Evolutionary conservation across 2,888 invertebrate genomes (phyloP).

Genomic region (Pecten maximus): DNA sequence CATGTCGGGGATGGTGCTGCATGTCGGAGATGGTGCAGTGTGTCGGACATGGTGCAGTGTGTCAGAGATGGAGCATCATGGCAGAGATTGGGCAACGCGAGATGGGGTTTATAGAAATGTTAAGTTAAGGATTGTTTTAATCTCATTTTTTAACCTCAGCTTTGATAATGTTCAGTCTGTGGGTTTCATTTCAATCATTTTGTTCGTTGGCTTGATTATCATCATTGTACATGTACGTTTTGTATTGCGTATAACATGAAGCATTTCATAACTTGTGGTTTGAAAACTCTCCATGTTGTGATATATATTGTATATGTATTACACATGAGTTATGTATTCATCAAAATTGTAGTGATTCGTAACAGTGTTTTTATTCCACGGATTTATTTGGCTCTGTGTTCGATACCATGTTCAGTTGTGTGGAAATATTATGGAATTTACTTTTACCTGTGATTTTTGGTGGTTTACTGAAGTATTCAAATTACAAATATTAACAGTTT

Average conservation of each 20-base stretch:
- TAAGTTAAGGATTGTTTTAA: constrained; percentile 7
- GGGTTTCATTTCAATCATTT: neutral
- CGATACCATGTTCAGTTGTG: too few species aligned
- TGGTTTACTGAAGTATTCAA: too few species aligned
- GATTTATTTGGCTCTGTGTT: neutral
- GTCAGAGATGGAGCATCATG: too few species aligned
- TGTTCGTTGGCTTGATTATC: neutral
- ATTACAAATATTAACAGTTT: too few species aligned
- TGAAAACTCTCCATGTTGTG: neutral
- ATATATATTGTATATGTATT: neutral
- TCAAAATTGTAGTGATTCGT: neutral
- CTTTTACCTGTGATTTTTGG: too few species aligned
- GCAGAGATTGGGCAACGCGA: too few species aligned
- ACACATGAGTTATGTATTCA: neutral
- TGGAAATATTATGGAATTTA: too few species aligned
- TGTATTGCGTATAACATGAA: neutral
- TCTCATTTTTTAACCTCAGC: neutral
- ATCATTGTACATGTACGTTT: neutral
- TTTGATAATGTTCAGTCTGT: neutral
- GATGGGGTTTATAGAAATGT: neutral
- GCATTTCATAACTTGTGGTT: neutral
- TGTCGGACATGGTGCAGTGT: too few species aligned
- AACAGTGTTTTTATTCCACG: neutral
- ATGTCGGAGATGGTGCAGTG: too few species aligned
- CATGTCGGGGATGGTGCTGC: too few species aligned